Percentiles rank a stretch among this genome's conserved stretches.
Conservation (phyloP, 2,888 invertebrate species). For the Scaptomyza parva region DNA sequence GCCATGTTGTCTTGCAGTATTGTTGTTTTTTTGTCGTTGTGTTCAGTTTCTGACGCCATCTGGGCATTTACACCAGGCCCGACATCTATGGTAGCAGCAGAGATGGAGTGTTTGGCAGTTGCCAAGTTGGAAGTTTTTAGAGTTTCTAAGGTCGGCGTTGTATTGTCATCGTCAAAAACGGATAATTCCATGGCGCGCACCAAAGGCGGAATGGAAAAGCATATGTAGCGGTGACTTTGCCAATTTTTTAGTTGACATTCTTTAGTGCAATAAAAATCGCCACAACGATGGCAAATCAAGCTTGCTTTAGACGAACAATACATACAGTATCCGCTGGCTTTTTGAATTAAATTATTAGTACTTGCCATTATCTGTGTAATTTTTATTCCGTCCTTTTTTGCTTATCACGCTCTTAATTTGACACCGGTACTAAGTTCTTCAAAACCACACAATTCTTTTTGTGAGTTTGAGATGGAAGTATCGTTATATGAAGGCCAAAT, state of each 20-base stretch:
- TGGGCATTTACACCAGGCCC: neutral
- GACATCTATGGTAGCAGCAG: too few species aligned
- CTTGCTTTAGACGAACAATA: conserved; percentile 27
- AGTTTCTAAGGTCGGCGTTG: neutral
- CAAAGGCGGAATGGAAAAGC: conserved; percentile 57
- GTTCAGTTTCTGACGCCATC: neutral
- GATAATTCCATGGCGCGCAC: conserved; percentile 51
- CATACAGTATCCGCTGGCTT: conserved; percentile 40
- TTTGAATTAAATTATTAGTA: neutral
- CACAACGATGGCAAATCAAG: conserved; percentile 56
- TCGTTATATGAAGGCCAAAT: neutral
- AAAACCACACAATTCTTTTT: conserved; percentile 2
- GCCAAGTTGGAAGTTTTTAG: neutral
- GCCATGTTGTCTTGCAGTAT: neutral
- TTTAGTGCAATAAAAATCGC: conserved; percentile 59
- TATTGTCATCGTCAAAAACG: neutral
- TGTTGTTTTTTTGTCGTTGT: neutral
- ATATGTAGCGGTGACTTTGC: conserved; percentile 64
- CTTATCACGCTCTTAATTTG: too few species aligned
- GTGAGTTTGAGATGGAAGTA: neutral
- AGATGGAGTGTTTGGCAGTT: neutral
- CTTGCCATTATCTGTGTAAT: conserved; percentile 11
- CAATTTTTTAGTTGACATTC: conserved; percentile 56
- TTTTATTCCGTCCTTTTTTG: neutral
- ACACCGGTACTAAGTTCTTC: too few species aligned